phyloP scores from a whole-genome alignment of 2,888 invertebrate genomes.

The Brachypalpus laphriformis region DNA sequence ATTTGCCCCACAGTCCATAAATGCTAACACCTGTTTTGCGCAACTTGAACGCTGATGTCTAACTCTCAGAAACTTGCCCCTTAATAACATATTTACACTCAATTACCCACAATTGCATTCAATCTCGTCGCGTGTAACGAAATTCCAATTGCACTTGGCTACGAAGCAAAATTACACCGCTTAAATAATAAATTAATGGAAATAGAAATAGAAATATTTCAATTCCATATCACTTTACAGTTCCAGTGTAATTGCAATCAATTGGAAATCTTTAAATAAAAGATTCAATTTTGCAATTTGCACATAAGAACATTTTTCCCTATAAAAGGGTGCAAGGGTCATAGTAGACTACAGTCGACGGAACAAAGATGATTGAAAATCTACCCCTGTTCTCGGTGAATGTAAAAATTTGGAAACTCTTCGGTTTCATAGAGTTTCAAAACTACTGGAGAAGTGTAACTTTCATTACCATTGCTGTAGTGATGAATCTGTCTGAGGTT shows the following conservation, averaged over 20 bases:
- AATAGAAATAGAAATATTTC: too few relatives aligned
- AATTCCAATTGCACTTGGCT: neutral
- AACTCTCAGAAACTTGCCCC: neutral
- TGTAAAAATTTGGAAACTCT: conserved; percentile 68
- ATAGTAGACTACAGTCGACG: neutral
- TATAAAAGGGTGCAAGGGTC: neutral
- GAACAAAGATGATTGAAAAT: conserved; percentile 66
- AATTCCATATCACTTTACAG: conserved; percentile 12
- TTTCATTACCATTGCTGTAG: neutral
- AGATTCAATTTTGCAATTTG: neutral
- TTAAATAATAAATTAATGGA: conserved; percentile 5
- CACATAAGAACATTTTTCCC: neutral
- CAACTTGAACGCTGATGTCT: neutral
- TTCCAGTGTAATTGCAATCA: conserved; percentile 23
- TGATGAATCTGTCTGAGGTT: conserved; percentile 57
- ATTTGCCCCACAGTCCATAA: neutral
- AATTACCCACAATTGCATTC: neutral
- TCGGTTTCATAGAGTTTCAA: conserved; percentile 65
- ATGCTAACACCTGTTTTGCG: neutral
- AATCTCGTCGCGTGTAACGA: neutral
- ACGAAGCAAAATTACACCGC: neutral
- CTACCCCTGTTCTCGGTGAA: conserved; percentile 69
- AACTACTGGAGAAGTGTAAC: conserved; percentile 25
- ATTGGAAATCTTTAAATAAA: conserved; percentile 13
- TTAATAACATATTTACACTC: neutral